Conservation (phyloP, 2,888 invertebrate genomes). For the Plebejus melissa region DNA sequence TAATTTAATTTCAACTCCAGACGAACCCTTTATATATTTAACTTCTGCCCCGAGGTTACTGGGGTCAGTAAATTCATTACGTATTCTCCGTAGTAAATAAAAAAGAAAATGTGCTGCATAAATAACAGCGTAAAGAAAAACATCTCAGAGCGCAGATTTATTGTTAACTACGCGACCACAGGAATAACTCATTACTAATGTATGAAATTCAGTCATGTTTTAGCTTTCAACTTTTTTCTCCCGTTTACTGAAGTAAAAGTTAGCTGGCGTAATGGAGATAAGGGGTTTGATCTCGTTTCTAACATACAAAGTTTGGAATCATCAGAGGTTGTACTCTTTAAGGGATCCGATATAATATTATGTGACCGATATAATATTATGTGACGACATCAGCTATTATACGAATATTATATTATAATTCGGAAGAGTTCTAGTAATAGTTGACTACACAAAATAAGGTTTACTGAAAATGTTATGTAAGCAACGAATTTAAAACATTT, state of each 20-base stretch:
- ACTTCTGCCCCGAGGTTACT: background rate
- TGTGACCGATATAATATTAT: too few relatives aligned
- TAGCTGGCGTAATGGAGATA: background rate
- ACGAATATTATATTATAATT: too few relatives aligned
- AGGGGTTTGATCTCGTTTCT: background rate
- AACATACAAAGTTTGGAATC: background rate
- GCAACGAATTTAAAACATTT: too few relatives aligned
- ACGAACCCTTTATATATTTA: slow-evolving; percentile 26
- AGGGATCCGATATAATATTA: too few relatives aligned
- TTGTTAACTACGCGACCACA: background rate
- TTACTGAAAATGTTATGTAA: too few relatives aligned
- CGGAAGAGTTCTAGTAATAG: too few relatives aligned
- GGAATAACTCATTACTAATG: background rate
- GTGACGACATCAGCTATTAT: too few relatives aligned
- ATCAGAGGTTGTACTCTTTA: too few relatives aligned
- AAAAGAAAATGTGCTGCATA: slow-evolving; percentile 3
- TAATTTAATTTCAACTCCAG: slow-evolving; percentile 17
- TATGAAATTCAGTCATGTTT: background rate
- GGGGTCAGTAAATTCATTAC: slow-evolving; percentile 12
- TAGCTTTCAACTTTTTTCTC: background rate
- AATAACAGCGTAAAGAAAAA: background rate
- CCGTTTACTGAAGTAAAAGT: background rate
- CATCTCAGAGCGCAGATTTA: slow-evolving; percentile 1
- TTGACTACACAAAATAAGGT: too few relatives aligned
- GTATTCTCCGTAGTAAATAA: slow-evolving; percentile 8